phyloP scores from a whole-genome alignment of 2,888 invertebrate species.

The Megalurothrips usitatus region DNA sequence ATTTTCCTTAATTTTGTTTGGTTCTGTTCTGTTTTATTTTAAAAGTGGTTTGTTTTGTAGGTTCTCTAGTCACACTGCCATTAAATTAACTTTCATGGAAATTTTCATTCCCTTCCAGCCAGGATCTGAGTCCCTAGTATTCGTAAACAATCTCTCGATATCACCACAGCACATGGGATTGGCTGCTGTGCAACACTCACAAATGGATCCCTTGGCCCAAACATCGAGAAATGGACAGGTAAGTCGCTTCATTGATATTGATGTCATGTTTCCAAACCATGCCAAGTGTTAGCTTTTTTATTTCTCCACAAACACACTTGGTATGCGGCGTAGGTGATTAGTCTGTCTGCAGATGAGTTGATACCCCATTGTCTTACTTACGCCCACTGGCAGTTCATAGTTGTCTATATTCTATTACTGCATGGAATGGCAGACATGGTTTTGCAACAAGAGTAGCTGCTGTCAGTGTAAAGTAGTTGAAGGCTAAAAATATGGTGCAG shows the following conservation, averaged over 20 bases:
- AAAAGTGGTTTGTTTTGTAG: neutral
- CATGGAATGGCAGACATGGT: no score
- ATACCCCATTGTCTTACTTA: no score
- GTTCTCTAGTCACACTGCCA: neutral
- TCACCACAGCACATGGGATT: constrained; percentile 21
- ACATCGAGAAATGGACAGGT: constrained; percentile 36
- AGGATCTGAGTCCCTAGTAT: constrained; percentile 18
- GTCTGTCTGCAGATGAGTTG: no score
- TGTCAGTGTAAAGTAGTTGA: no score
- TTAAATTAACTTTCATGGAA: neutral
- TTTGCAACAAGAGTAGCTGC: no score
- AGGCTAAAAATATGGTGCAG: no score
- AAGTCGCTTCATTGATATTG: neutral
- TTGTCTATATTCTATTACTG: no score
- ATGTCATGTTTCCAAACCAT: no score
- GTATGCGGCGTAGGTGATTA: no score
- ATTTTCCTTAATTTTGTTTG: neutral
- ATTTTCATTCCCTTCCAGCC: constrained; percentile 23
- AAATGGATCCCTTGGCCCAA: constrained; percentile 28
- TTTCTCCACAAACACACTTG: no score
- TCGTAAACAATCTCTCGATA: constrained; percentile 22
- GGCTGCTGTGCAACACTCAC: constrained; percentile 9
- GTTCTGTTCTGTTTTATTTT: neutral
- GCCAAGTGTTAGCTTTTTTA: no score
- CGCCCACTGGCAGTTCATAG: no score